Conservation (phyloP, 2,113 vertebrate species). For the Mastomys coucha region DNA sequence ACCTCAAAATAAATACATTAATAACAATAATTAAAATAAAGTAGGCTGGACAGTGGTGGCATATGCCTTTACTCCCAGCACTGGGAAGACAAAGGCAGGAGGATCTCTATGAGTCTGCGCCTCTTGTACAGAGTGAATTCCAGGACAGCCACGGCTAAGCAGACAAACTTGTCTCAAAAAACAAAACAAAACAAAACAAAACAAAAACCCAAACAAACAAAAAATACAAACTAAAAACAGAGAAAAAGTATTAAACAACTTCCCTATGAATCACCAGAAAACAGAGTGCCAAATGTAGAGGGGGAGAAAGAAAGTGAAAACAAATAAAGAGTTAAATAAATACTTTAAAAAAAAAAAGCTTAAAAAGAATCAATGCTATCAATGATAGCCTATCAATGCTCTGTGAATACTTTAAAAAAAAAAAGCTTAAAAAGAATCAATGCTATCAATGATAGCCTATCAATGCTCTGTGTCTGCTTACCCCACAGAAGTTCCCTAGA, state of each 20-base stretch:
- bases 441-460: not conserved
- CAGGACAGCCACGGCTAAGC: not conserved
- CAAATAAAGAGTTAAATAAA: not conserved
- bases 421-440: not conserved
- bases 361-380: not conserved
- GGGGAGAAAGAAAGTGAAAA: not conserved
- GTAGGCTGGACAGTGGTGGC: not conserved
- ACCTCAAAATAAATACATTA: not conserved
- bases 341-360: not conserved
- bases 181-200: slow-evolving; percentile 27
- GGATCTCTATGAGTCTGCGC: not conserved
- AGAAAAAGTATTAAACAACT: slow-evolving; percentile 34
- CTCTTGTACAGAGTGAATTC: not conserved
- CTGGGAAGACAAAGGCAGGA: not conserved
- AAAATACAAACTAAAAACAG: too few relatives aligned
- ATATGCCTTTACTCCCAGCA: not conserved
- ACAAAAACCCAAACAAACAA: not conserved
- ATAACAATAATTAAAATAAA: not conserved
- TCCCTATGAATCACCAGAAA: slow-evolving; percentile 24
- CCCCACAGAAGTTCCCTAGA: not conserved
- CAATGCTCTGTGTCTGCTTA: not conserved
- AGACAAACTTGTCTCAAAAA: not conserved
- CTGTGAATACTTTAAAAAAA: not conserved
- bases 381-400: not conserved
- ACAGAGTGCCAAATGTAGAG: not conserved